Evolutionary conservation across 2,888 invertebrate genomes (phyloP).

Genomic region (Perdita meconis): DNA sequence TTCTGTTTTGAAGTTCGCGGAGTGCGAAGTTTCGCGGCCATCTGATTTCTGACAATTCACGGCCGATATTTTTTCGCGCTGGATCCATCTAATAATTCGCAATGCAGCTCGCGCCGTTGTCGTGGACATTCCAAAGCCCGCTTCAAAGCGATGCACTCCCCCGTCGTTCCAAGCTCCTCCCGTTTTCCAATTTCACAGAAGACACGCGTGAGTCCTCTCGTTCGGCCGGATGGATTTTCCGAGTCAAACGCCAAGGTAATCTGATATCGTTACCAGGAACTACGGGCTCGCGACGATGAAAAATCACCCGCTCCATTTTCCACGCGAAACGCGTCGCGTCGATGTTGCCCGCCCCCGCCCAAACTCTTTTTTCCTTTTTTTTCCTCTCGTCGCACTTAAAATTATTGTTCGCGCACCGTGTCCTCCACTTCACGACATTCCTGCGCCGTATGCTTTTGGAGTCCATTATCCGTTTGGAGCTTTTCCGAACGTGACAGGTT

Average conservation of each 20-base stretch:
- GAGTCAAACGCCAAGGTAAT: conserved; percentile 21
- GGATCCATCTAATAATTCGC: background rate
- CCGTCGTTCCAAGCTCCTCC: background rate
- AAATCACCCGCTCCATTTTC: conserved; percentile 46
- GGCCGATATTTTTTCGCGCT: conserved; percentile 27
- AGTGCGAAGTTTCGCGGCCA: conserved; percentile 16
- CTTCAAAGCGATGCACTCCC: background rate
- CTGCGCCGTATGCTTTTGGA: no score
- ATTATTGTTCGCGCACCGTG: conserved; percentile 34
- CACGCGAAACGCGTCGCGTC: conserved; percentile 17
- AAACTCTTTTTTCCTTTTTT: background rate
- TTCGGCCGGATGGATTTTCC: conserved; percentile 28
- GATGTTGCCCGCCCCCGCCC: conserved; percentile 22
- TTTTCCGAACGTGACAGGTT: background rate
- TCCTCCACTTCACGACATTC: background rate
- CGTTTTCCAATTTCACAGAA: background rate
- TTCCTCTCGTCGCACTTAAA: conserved; percentile 5
- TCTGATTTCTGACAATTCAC: conserved; percentile 33
- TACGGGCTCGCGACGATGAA: conserved; percentile 33
- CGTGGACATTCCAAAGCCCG: background rate
- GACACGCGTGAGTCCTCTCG: background rate
- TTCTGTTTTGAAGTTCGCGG: background rate
- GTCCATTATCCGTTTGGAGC: background rate
- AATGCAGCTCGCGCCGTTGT: background rate
- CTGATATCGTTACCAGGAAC: conserved; percentile 10